Base-by-base conservation (phyloP, 2,113 vertebrate species). In the Cettia cetti region DNA sequence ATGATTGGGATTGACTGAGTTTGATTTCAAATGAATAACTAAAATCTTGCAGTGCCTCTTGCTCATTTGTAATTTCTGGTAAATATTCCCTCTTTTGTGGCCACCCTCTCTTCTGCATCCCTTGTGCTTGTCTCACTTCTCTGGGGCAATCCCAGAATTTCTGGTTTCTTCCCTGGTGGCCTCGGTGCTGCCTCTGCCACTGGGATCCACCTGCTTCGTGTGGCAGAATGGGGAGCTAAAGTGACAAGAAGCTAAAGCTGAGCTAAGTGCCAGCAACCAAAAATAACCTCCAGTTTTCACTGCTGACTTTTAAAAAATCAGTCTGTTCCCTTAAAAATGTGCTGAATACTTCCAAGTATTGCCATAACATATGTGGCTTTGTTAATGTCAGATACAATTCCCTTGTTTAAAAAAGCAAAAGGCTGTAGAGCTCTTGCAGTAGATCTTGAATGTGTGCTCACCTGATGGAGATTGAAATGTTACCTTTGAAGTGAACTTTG, bases 221-320 rank as follows among this genome's bases (percentile, higher is more conserved):
- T 60, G 66, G 37, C 56, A 76, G 79, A 69, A 61, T 19, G 59
- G 40, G 63, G 61, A 64, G 50, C 54, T 80, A 1, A 79, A 90
- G 37, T 44, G 53, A 69, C 56, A 18, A 52, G 78, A 64, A 72
- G 70, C 57, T 9, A 49, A 47, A 71, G 75, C 75, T 24, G 40
- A 85, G 50, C 80, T 54, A 22, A 85, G 82, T 82, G 88, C 75
- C 71, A 92, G 59, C 64, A 90, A 30, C 76, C 79, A 92, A 90
- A 96, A 94, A 81, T 92, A 95, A 70, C 35, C 72, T 76, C 27
- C 40, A 31, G 23, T 83, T 85, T 88, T 92, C 90, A 66, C 71
- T 74, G 54, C 50, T 86, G 71, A 50, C 77, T 92, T 92, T 44
- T 52, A 71, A 91, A 81, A 91, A 81, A 72, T 42, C 79, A 50